Conservation (phyloP, 2,797 vertebrate genomes). For the Onychomys torridus region DNA sequence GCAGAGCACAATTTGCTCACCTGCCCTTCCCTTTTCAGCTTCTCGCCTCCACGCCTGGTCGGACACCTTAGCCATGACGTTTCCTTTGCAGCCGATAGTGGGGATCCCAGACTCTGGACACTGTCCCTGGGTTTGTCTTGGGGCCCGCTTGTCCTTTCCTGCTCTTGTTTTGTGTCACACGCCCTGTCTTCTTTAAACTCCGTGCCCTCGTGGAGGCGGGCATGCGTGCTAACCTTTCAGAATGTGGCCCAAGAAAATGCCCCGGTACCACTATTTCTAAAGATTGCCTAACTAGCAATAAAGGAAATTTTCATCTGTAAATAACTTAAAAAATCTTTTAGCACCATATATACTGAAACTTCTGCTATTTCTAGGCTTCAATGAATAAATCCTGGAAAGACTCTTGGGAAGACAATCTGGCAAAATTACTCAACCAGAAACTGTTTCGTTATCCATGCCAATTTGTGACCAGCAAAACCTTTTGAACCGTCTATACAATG, state of each 20-base stretch:
- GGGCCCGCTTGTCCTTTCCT: no score
- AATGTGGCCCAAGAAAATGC: constrained; percentile 2
- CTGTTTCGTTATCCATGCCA: neutral
- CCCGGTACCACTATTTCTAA: neutral
- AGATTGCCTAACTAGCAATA: neutral
- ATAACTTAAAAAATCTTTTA: neutral
- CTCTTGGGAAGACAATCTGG: constrained; percentile 55
- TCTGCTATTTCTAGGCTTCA: constrained; percentile 12
- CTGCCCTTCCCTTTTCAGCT: neutral
- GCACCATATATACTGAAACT: neutral
- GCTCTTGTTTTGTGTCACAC: neutral
- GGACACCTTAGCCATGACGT: neutral
- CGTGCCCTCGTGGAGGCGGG: neutral
- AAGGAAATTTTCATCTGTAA: neutral
- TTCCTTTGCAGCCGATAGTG: neutral
- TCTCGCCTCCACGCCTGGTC: neutral
- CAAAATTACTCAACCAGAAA: constrained; percentile 57
- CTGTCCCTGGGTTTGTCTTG: neutral
- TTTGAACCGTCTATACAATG: neutral
- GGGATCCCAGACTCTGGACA: constrained; percentile 30
- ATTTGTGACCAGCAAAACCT: constrained; percentile 38
- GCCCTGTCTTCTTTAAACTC: neutral
- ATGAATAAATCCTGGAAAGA: neutral
- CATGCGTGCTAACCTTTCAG: constrained; percentile 7
- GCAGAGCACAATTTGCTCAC: neutral